phyloP scores from a whole-genome alignment of 2,113 vertebrate genomes.

The Prionailurus viverrinus region DNA sequence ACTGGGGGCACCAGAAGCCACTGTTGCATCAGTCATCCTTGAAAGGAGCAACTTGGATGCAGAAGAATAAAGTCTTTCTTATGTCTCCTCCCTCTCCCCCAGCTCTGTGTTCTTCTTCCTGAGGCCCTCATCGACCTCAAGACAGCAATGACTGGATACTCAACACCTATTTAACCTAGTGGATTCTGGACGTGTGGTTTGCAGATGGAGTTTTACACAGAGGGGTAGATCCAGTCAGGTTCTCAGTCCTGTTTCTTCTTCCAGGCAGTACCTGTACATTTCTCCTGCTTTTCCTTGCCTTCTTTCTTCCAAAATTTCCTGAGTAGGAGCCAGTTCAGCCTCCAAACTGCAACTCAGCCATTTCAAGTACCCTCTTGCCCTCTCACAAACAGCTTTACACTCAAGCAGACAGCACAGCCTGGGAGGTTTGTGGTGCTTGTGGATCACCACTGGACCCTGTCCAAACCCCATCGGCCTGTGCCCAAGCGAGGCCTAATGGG shows the following conservation, averaged over 20 bases:
- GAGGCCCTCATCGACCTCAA: neutral
- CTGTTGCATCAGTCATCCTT: neutral
- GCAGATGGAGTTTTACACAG: neutral
- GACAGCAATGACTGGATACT: no score
- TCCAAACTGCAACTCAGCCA: neutral
- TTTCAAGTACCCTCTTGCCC: neutral
- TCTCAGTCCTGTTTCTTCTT: neutral
- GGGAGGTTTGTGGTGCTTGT: neutral
- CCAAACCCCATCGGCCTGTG: neutral
- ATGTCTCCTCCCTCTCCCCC: neutral
- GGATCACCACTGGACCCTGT: neutral
- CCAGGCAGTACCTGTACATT: neutral
- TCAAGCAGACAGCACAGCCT: neutral
- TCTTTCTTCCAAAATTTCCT: neutral
- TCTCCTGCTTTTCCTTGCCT: neutral
- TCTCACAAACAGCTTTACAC: neutral
- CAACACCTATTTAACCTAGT: neutral
- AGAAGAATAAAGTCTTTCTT: neutral
- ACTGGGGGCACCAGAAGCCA: fast-evolving
- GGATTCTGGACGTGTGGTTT: neutral
- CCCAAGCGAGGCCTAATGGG: neutral
- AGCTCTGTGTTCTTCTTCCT: neutral
- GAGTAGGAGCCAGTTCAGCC: neutral
- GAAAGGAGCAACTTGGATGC: neutral
- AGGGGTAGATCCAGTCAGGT: neutral